Percentiles rank a stretch among this genome's conserved stretches.
These are phyloP conservation scores for Pholis gunnellus DNA, from an alignment of 2,113 vertebrate species.

Conservation along the genomic window DNA sequence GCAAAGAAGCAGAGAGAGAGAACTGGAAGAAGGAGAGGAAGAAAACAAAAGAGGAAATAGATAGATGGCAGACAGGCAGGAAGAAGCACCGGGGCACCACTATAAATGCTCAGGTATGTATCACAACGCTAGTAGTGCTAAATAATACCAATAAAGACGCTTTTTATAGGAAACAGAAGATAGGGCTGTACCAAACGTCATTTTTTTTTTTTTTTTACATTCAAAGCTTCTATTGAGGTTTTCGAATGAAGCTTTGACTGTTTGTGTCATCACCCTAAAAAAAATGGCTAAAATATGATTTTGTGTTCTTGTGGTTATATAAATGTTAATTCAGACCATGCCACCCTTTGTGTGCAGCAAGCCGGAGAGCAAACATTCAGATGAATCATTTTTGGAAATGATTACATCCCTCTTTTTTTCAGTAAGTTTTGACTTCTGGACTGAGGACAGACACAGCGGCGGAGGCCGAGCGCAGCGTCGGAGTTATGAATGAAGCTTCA, in stretches of 20 bases:
- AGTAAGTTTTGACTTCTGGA: too few relatives aligned
- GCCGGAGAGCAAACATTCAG: neutral
- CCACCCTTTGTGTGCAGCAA: neutral
- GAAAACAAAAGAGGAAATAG: constrained; percentile 12
- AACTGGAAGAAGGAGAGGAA: neutral
- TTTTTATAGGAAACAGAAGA: constrained; percentile 14
- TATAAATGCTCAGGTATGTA: constrained; percentile 12
- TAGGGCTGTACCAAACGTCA: neutral
- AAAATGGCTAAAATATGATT: neutral
- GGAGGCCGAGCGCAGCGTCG: neutral
- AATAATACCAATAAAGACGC: constrained; percentile 18
- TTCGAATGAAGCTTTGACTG: neutral
- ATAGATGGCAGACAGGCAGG: constrained; percentile 19
- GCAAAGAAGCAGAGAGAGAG: constrained; percentile 37
- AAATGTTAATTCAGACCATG: neutral
- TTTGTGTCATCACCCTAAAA: neutral
- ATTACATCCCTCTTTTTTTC: neutral
- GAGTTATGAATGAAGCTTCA: neutral
- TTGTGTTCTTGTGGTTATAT: neutral
- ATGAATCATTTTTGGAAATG: neutral
- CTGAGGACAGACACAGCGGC: neutral
- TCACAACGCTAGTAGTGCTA: constrained; percentile 5
- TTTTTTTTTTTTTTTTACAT: too few relatives aligned
- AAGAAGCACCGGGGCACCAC: neutral
- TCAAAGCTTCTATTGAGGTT: too few relatives aligned